phyloP scores from a whole-genome alignment of 2,113 vertebrate species.

The Saccopteryx bilineata region DNA sequence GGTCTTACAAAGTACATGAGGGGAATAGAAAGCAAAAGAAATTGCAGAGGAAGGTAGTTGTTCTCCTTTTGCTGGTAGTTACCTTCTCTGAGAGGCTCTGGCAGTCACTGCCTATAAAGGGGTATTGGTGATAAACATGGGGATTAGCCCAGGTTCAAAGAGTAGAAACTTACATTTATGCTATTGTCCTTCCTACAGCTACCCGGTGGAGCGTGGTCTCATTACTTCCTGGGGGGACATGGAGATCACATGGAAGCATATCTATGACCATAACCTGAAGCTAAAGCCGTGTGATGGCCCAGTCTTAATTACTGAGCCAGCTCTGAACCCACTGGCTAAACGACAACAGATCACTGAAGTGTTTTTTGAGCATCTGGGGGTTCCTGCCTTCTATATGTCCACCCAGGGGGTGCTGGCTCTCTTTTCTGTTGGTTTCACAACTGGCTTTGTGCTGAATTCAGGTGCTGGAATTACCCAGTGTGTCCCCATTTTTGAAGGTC shows the following conservation, averaged over 20 bases:
- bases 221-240: constrained; percentile 76
- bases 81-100: background rate
- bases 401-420: constrained; percentile 79
- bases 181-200: constrained; percentile 53
- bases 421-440: constrained; percentile 78
- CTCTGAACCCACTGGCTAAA: constrained; percentile 74
- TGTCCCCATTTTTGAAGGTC: constrained; percentile 80
- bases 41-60: background rate
- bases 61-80: background rate
- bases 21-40: background rate
- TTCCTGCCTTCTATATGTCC: constrained; percentile 82
- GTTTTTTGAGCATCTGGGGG: constrained; percentile 77
- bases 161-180: background rate
- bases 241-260: constrained; percentile 79
- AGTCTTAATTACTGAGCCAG: constrained; percentile 78
- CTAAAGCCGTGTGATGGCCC: constrained; percentile 71
- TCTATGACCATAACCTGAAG: constrained; percentile 74
- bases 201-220: constrained; percentile 75
- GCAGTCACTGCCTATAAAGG: background rate
- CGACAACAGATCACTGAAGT: constrained; percentile 70
- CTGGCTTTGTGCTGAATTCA: constrained; percentile 76
- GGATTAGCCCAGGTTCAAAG: background rate
- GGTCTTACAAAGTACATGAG: background rate
- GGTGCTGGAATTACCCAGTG: constrained; percentile 72
- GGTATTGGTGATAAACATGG: background rate